Conservation (phyloP, 2,113 vertebrate genomes). For the Sylvicapra grimmia region DNA sequence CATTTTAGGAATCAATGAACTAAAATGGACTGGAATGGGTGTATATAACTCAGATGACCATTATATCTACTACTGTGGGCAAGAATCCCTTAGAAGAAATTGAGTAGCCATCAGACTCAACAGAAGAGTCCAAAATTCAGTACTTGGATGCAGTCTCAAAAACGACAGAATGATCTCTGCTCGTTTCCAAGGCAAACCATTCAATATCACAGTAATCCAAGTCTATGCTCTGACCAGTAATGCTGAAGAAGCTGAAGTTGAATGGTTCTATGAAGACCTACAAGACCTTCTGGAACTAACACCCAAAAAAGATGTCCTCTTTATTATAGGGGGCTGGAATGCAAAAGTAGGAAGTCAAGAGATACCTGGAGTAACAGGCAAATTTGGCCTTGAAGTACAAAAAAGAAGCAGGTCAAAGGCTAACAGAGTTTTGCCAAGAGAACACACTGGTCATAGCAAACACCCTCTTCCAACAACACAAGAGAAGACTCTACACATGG, state of each 20-base stretch:
- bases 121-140: background rate
- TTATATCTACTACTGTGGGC: background rate
- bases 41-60: background rate
- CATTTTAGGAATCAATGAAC: background rate
- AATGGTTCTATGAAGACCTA: background rate
- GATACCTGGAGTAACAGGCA: background rate
- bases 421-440: background rate
- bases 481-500: background rate
- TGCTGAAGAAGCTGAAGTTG: background rate
- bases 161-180: background rate
- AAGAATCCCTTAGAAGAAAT: background rate
- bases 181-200: background rate
- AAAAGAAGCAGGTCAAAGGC: background rate
- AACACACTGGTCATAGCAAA: background rate
- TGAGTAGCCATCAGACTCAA: background rate
- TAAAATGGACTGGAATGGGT: background rate
- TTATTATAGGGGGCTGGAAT: background rate
- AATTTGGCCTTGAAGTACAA: background rate
- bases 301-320: background rate
- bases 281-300: background rate
- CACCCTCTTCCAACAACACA: background rate
- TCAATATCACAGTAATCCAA: background rate
- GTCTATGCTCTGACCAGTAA: background rate
- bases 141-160: background rate
- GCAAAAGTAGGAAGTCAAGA: background rate